Conservation (phyloP, 1,140 invertebrate genomes). For the Pristionchus pacificus region DNA sequence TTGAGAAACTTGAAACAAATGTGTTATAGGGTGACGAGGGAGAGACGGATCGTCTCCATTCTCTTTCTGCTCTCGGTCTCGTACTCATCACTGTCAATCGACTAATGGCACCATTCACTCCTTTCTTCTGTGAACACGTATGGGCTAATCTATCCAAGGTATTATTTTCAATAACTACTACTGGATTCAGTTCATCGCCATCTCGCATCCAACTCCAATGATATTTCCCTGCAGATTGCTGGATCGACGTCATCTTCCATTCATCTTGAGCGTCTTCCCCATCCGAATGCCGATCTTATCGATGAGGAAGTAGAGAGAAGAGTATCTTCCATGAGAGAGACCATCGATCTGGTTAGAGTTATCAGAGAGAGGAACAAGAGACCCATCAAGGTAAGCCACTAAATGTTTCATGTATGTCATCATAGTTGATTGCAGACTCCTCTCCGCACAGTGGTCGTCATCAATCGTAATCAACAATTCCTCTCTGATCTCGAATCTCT, state of each 20-base stretch:
- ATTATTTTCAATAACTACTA: conserved; percentile 40
- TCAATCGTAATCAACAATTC: conserved; percentile 76
- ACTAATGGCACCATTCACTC: conserved; percentile 87
- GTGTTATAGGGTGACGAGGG: conserved; percentile 66
- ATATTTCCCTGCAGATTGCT: not conserved
- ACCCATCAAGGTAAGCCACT: conserved; percentile 71
- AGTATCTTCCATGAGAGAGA: conserved; percentile 84
- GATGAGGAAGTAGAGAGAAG: conserved; percentile 81
- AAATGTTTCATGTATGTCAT: not conserved
- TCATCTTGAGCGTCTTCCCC: conserved; percentile 46
- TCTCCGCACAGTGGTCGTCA: conserved; percentile 67
- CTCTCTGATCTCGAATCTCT: conserved; percentile 77
- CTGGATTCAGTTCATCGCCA: not conserved
- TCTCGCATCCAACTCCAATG: not conserved
- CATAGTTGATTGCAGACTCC: not conserved
- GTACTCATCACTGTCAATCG: conserved; percentile 83
- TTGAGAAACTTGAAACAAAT: conserved; percentile 1
- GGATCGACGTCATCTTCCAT: conserved; percentile 26
- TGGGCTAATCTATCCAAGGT: conserved; percentile 75
- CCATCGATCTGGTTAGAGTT: conserved; percentile 88
- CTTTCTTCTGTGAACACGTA: conserved; percentile 92
- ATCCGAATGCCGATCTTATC: conserved; percentile 67
- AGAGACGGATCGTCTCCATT: conserved; percentile 72
- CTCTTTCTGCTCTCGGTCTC: conserved; percentile 79
- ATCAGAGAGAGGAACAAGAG: conserved; percentile 86